Conservation (phyloP, 2,797 vertebrate genomes). For the Anguilla marmorata region DNA sequence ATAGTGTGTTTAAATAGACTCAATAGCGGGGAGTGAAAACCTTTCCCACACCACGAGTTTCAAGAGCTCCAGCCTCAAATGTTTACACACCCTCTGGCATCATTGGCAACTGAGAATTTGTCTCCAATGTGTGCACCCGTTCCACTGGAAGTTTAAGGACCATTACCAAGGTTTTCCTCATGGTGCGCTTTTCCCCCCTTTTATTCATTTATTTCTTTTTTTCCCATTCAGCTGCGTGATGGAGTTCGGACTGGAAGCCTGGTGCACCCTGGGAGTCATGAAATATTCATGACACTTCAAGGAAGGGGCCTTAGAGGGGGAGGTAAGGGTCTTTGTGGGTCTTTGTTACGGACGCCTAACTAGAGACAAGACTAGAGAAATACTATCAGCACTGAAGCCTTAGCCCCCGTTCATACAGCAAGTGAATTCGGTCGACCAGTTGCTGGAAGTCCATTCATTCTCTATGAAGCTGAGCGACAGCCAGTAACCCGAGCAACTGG, state of each 20-base stretch:
- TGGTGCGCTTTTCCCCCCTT: not conserved
- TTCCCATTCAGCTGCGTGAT: slow-evolving; percentile 76
- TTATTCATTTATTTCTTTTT: slow-evolving; percentile 32
- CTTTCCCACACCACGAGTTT: slow-evolving; percentile 10
- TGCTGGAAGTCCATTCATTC: too few species aligned
- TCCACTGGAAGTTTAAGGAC: not conserved
- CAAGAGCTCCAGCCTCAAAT: not conserved
- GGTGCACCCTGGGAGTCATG: slow-evolving; percentile 69
- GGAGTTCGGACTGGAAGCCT: slow-evolving; percentile 73
- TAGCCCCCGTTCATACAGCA: not conserved
- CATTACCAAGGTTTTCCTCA: not conserved
- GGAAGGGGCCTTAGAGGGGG: slow-evolving; percentile 90
- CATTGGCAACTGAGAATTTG: not conserved
- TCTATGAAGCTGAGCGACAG: not conserved
- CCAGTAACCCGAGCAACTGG: too few species aligned
- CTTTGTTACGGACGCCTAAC: not conserved
- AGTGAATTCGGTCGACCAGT: not conserved
- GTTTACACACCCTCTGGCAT: not conserved
- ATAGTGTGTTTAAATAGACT: not conserved
- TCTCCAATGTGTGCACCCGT: not conserved
- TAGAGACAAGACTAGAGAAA: not conserved
- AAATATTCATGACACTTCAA: slow-evolving; percentile 83
- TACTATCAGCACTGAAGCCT: not conserved
- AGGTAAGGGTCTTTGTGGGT: slow-evolving; percentile 72
- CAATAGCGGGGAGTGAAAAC: not conserved